Percentiles rank a stretch among this genome's conserved stretches.
Evolutionary conservation across 1,140 invertebrate genomes (phyloP).

Genomic region (Drosophila ercepeae): DNA sequence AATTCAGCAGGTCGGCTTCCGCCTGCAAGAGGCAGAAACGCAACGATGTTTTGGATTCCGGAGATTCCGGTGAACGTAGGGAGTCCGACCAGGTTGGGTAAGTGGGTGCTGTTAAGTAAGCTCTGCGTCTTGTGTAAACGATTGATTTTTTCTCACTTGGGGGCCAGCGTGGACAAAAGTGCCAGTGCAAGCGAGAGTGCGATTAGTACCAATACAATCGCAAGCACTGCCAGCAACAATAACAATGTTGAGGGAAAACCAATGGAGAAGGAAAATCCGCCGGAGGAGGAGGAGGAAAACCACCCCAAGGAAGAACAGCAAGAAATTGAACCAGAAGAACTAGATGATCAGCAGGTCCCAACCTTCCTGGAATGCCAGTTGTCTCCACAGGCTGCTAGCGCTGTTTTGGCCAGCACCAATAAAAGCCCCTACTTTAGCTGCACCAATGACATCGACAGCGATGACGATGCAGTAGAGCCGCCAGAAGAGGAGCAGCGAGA

Average conservation of each 20-base stretch:
- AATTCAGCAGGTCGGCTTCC: slow-evolving; percentile 9
- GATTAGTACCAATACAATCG: not conserved
- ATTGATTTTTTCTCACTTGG: slow-evolving; percentile 30
- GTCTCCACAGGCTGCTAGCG: slow-evolving; percentile 8
- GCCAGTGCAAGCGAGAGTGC: not conserved
- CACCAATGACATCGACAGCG: not conserved
- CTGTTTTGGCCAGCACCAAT: slow-evolving; percentile 9
- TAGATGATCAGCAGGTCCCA: not conserved
- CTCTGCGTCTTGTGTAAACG: slow-evolving; percentile 18
- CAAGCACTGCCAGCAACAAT: slow-evolving; percentile 11
- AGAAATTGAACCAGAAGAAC: not conserved
- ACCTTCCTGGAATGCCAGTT: not conserved
- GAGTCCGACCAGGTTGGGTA: slow-evolving; percentile 16
- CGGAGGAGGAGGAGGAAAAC: not conserved
- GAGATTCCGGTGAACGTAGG: not conserved
- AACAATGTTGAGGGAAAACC: slow-evolving; percentile 15
- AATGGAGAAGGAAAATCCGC: not conserved
- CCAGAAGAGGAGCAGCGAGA: not conserved
- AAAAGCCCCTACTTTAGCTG: not conserved
- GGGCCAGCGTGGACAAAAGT: slow-evolving; percentile 10
- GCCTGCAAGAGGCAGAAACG: slow-evolving; percentile 53
- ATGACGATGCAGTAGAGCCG: not conserved
- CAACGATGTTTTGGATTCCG: slow-evolving; percentile 22
- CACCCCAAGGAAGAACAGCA: not conserved
- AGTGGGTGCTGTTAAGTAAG: slow-evolving; percentile 18